Evolutionary conservation across 2,113 vertebrate species (phyloP).

Genomic region (Parotia lawesii): DNA sequence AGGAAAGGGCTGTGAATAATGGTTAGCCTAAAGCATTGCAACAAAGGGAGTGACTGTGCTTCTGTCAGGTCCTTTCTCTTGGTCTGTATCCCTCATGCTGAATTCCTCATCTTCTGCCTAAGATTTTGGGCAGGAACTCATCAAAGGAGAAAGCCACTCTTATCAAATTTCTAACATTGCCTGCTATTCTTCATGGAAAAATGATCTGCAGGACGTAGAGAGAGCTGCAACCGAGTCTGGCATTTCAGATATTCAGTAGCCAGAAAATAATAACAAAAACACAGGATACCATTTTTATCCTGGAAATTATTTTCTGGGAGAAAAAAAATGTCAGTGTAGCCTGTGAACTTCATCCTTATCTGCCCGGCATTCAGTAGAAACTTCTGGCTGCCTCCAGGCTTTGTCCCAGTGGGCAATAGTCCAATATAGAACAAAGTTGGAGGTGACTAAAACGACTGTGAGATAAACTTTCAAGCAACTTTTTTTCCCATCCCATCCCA

Average conservation of each 20-base stretch:
- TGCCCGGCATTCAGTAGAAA: not conserved
- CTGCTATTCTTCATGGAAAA: conserved; percentile 46
- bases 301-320: not conserved
- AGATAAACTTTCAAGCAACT: not conserved
- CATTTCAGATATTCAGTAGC: not conserved
- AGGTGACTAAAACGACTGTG: not conserved
- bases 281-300: not conserved
- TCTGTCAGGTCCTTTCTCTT: conserved; percentile 48
- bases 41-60: conserved; percentile 60
- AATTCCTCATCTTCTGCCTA: conserved; percentile 44
- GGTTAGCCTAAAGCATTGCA: conserved; percentile 72
- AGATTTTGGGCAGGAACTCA: conserved; percentile 44
- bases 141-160: conserved; percentile 30
- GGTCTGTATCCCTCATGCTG: conserved; percentile 35
- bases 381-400: not conserved
- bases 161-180: conserved; percentile 41
- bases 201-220: not conserved
- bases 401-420: not conserved
- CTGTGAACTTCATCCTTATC: not conserved
- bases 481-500: not conserved
- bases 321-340: not conserved
- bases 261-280: conserved; percentile 38
- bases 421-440: not conserved
- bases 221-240: not conserved
- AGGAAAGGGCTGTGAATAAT: conserved; percentile 59